phyloP scores from a whole-genome alignment of 2,888 invertebrate genomes.

The Tachina fera region DNA sequence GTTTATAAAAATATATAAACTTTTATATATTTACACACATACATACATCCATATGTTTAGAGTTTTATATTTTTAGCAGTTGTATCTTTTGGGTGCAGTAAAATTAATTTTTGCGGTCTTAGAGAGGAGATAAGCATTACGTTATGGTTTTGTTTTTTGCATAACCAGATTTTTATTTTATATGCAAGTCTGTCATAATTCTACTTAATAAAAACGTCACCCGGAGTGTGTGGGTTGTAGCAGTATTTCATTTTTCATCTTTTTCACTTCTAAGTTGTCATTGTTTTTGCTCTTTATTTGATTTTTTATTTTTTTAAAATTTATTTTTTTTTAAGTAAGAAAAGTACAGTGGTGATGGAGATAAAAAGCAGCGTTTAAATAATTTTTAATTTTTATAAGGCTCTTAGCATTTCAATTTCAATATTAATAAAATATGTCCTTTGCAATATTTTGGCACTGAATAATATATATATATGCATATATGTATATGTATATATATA shows the following conservation, averaged over 20 bases:
- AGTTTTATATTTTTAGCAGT: neutral
- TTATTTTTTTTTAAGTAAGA: neutral
- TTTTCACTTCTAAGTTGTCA: conserved; percentile 21
- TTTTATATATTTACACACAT: neutral
- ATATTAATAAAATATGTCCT: too few relatives aligned
- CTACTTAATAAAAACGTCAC: conserved; percentile 70
- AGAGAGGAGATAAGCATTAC: conserved; percentile 57
- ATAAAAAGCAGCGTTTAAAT: too few relatives aligned
- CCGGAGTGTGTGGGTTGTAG: conserved; percentile 63
- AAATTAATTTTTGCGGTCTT: conserved; percentile 21
- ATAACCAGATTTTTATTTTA: conserved; percentile 64
- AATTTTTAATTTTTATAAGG: too few relatives aligned
- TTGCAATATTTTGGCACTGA: too few relatives aligned
- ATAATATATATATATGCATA: too few relatives aligned
- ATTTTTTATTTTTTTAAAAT: conserved; percentile 11
- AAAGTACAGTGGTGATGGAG: neutral
- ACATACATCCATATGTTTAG: neutral
- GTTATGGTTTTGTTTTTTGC: conserved; percentile 2
- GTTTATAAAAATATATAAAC: neutral
- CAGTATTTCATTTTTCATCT: conserved; percentile 27
- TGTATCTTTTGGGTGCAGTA: conserved; percentile 62
- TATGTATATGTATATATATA: too few relatives aligned
- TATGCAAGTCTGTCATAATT: conserved; percentile 69
- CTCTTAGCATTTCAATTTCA: too few relatives aligned
- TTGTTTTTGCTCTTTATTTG: neutral